These are phyloP conservation scores for Margarornis squamiger DNA, from an alignment of 2,797 vertebrate genomes.

Conservation along the genomic window DNA sequence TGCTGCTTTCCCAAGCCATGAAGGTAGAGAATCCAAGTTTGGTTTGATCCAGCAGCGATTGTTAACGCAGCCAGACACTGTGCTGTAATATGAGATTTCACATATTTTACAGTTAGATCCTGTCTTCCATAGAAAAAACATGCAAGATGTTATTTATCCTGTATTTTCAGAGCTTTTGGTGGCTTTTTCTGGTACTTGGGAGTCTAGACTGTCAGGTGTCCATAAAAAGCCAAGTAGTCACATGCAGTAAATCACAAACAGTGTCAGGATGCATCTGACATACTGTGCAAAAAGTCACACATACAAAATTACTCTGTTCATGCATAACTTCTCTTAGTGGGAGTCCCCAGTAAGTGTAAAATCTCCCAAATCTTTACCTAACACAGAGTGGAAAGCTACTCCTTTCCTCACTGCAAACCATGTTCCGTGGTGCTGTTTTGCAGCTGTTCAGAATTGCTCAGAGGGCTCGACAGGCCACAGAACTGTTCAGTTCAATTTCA, in stretches of 20 bases:
- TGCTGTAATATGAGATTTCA: background rate
- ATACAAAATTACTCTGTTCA: background rate
- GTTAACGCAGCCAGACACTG: background rate
- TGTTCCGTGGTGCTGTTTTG: background rate
- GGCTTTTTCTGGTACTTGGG: background rate
- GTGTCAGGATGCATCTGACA: background rate
- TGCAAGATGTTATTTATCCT: background rate
- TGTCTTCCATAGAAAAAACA: background rate
- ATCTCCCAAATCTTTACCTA: background rate
- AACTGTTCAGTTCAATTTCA: background rate
- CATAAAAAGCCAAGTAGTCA: background rate
- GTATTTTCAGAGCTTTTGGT: background rate
- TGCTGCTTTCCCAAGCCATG: background rate
- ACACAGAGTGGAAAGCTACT: background rate
- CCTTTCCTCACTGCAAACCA: background rate
- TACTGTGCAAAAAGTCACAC: accelerated
- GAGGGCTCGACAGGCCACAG: background rate
- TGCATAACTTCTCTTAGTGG: background rate
- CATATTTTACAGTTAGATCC: background rate
- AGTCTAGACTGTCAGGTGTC: background rate
- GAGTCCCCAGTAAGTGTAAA: accelerated
- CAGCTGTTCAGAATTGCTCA: background rate
- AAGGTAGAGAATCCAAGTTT: background rate
- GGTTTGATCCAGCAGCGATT: background rate
- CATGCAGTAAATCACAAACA: background rate